Evolutionary conservation across 2,113 vertebrate species (phyloP).

Genomic region (Scalopus aquaticus): DNA sequence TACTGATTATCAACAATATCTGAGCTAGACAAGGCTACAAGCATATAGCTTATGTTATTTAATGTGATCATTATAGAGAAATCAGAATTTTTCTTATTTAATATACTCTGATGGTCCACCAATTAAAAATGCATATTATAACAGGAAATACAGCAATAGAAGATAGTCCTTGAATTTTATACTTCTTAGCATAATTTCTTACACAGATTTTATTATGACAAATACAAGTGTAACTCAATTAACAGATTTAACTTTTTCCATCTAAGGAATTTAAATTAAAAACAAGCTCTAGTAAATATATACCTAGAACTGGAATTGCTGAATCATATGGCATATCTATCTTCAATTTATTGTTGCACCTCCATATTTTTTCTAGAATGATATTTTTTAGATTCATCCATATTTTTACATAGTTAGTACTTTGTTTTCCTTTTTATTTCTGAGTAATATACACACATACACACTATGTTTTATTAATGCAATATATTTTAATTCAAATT

Average conservation of each 20-base stretch:
- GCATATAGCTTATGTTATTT: not conserved
- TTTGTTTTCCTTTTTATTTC: no score
- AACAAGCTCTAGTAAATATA: not conserved
- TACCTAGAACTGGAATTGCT: no score
- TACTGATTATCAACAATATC: not conserved
- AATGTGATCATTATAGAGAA: slow-evolving; percentile 10
- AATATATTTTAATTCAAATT: no score
- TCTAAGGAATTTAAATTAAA: not conserved
- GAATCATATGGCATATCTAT: no score
- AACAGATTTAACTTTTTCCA: not conserved
- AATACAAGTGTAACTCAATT: not conserved
- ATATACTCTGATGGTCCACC: not conserved
- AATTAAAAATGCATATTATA: not conserved
- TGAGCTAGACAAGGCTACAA: not conserved
- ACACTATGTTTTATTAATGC: no score
- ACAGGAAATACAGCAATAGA: not conserved
- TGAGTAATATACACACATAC: no score
- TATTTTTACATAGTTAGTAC: no score
- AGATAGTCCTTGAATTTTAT: not conserved
- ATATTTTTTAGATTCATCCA: no score
- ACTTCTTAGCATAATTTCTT: not conserved
- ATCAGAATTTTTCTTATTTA: not conserved
- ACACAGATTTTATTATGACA: not conserved
- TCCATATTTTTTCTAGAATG: no score
- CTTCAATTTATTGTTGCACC: no score